These are phyloP conservation scores for Cepphus grylle DNA, from an alignment of 2,113 vertebrate genomes.

Conservation along the genomic window DNA sequence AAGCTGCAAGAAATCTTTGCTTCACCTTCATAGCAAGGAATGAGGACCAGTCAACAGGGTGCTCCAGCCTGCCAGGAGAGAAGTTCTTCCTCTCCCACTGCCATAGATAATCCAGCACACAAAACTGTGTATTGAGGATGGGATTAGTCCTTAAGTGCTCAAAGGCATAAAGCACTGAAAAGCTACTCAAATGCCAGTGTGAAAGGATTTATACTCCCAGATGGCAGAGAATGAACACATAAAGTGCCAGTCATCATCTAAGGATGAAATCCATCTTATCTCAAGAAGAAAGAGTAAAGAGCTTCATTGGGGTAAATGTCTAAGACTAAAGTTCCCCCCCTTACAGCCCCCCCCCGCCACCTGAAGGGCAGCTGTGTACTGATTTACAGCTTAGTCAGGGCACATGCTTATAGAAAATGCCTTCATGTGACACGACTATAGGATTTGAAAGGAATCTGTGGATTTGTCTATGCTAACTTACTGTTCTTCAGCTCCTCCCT, in stretches of 20 bases:
- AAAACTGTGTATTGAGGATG: background rate
- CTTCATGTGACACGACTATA: background rate
- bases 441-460: background rate
- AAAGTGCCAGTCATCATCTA: background rate
- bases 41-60: background rate
- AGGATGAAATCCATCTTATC: slow-evolving; percentile 1
- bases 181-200: background rate
- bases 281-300: background rate
- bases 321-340: background rate
- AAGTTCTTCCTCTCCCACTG: background rate
- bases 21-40: background rate
- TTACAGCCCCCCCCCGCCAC: background rate
- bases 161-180: background rate
- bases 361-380: background rate
- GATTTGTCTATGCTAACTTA: background rate
- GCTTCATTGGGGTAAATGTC: background rate
- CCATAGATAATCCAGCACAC: background rate
- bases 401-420: background rate
- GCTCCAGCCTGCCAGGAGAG: background rate
- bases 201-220: slow-evolving; percentile 23
- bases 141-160: background rate
- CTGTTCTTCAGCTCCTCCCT: background rate
- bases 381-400: background rate
- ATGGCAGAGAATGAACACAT: background rate
- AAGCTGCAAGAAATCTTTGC: background rate